Conservation (phyloP, 2,888 invertebrate species). For the Calliphora vomitoria region DNA sequence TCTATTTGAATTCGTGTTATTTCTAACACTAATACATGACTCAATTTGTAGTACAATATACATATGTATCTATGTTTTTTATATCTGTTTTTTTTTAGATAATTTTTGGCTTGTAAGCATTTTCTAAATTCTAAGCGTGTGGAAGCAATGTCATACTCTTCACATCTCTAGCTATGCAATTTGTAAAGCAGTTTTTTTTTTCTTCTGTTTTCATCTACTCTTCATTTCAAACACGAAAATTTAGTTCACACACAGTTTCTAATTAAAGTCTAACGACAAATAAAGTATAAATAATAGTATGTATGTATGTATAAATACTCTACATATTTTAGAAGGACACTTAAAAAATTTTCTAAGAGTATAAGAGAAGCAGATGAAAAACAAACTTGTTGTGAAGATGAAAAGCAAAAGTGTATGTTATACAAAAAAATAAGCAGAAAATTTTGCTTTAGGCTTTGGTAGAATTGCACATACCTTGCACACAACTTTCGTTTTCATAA, state of each 20-base stretch:
- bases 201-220: slow-evolving; percentile 6
- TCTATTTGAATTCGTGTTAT: slow-evolving; percentile 24
- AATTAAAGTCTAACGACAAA: slow-evolving; percentile 78
- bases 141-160: slow-evolving; percentile 68
- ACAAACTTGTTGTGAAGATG: not conserved
- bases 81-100: not conserved
- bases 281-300: slow-evolving; percentile 19
- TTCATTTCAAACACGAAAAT: slow-evolving; percentile 57
- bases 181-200: slow-evolving; percentile 51
- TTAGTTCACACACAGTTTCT: slow-evolving; percentile 79
- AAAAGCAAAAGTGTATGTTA: slow-evolving; percentile 48
- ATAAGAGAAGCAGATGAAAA: slow-evolving; percentile 22
- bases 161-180: slow-evolving; percentile 29
- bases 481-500: not conserved
- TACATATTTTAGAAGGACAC: slow-evolving; percentile 82
- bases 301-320: slow-evolving; percentile 7
- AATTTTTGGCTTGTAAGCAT: slow-evolving; percentile 20
- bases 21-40: slow-evolving; percentile 41
- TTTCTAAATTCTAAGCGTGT: slow-evolving; percentile 52
- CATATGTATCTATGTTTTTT: not conserved
- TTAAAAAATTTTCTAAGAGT: slow-evolving; percentile 40
- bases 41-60: slow-evolving; percentile 43
- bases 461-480: slow-evolving; percentile 35
- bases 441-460: slow-evolving; percentile 10
- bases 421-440: not conserved